phyloP scores from a whole-genome alignment of 2,888 invertebrate species.

The Melipona beecheii region DNA sequence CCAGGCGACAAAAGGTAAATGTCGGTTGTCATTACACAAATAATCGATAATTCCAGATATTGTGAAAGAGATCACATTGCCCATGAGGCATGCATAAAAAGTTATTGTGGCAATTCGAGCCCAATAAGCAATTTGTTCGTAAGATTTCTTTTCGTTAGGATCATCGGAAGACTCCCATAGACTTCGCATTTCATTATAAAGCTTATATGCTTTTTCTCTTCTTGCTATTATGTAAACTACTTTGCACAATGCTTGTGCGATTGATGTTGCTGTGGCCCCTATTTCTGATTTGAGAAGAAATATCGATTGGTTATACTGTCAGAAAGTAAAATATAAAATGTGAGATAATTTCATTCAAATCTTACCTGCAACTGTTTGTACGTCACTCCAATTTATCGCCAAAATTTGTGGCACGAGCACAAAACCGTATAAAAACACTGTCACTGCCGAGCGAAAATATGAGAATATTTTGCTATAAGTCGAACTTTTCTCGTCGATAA shows the following conservation, averaged over 20 bases:
- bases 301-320: not conserved
- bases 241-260: constrained; percentile 60
- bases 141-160: constrained; percentile 37
- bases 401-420: constrained; percentile 62
- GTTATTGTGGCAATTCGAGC: constrained; percentile 49
- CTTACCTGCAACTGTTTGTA: constrained; percentile 61
- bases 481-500: constrained; percentile 32
- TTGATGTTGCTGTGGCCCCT: constrained; percentile 53
- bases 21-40: constrained; percentile 22
- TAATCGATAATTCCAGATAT: constrained; percentile 28
- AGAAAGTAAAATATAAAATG: not conserved
- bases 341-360: not conserved
- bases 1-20: constrained; percentile 63
- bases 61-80: constrained; percentile 45
- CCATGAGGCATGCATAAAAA: constrained; percentile 41
- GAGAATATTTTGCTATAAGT: constrained; percentile 37
- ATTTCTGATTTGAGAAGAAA: constrained; percentile 33
- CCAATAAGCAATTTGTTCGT: constrained; percentile 44
- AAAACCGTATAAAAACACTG: constrained; percentile 41
- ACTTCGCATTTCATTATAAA: constrained; percentile 49
- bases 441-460: constrained; percentile 52
- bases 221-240: constrained; percentile 57
- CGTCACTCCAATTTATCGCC: constrained; percentile 57
- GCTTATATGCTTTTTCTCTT: constrained; percentile 16
- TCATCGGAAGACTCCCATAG: constrained; percentile 55